Conservation (phyloP, 2,113 vertebrate genomes). For the Hemicordylus capensis region DNA sequence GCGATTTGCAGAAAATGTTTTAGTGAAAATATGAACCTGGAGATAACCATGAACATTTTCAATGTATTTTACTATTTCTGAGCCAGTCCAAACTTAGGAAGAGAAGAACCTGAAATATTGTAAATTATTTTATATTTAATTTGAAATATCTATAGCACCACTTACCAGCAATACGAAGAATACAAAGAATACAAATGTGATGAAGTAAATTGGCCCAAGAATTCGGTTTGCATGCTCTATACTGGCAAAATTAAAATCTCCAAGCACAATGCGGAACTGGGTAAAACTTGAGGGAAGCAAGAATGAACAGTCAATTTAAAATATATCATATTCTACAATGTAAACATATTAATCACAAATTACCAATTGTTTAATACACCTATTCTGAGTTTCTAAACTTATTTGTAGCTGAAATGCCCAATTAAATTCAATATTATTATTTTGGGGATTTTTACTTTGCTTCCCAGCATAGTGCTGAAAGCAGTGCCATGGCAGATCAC, state of each 20-base stretch:
- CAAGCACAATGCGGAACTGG: slow-evolving; percentile 78
- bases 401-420: background rate
- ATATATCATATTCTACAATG: background rate
- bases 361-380: background rate
- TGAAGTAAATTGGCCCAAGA: slow-evolving; percentile 79
- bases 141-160: background rate
- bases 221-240: slow-evolving; percentile 69
- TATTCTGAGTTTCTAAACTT: background rate
- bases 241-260: slow-evolving; percentile 76
- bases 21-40: background rate
- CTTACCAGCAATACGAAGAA: slow-evolving; percentile 79
- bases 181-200: slow-evolving; percentile 77
- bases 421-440: background rate
- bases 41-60: background rate
- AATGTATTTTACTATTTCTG: background rate
- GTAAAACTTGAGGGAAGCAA: slow-evolving; percentile 70
- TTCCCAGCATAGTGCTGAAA: background rate
- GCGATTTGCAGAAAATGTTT: background rate
- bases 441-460: background rate
- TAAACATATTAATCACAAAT: background rate
- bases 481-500: background rate
- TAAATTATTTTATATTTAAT: background rate
- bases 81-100: background rate
- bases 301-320: background rate
- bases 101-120: background rate